Evolutionary conservation across 2,113 vertebrate genomes (phyloP).

Genomic region (Steatornis caripensis): DNA sequence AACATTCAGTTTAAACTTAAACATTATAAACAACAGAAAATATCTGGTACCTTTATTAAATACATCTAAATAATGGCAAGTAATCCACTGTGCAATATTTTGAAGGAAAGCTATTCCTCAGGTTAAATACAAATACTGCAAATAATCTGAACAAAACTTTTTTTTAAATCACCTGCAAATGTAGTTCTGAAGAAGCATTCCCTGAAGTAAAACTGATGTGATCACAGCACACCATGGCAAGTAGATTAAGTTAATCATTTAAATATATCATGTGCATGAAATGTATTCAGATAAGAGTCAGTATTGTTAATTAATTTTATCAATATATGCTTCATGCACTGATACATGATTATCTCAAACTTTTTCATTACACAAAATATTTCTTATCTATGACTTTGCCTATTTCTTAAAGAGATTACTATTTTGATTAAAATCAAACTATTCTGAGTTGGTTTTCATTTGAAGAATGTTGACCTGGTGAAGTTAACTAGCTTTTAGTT

Average conservation of each 20-base stretch:
- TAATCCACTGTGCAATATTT: not conserved
- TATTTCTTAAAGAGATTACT: not conserved
- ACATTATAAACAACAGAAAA: not conserved
- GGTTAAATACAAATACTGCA: not conserved
- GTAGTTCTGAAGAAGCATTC: not conserved
- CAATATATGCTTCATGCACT: not conserved
- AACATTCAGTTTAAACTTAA: not conserved
- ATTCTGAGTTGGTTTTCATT: not conserved
- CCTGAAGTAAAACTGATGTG: not conserved
- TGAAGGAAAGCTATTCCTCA: not conserved
- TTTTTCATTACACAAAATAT: not conserved
- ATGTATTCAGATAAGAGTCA: not conserved
- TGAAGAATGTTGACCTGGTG: not conserved
- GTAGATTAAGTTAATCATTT: not conserved
- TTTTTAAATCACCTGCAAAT: not conserved
- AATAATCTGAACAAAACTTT: not conserved
- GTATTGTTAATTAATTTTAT: not conserved
- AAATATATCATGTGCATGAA: not conserved
- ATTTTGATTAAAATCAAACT: not conserved
- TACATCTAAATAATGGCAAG: not conserved
- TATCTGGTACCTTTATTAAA: not conserved
- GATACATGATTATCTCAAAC: not conserved
- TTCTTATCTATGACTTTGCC: not conserved
- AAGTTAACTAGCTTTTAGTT: not conserved
- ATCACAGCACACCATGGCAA: not conserved